Percentiles rank a stretch among this genome's conserved stretches.
Evolutionary conservation across 1,140 invertebrate species (phyloP).

Genomic region (Neodiprion pinetum): DNA sequence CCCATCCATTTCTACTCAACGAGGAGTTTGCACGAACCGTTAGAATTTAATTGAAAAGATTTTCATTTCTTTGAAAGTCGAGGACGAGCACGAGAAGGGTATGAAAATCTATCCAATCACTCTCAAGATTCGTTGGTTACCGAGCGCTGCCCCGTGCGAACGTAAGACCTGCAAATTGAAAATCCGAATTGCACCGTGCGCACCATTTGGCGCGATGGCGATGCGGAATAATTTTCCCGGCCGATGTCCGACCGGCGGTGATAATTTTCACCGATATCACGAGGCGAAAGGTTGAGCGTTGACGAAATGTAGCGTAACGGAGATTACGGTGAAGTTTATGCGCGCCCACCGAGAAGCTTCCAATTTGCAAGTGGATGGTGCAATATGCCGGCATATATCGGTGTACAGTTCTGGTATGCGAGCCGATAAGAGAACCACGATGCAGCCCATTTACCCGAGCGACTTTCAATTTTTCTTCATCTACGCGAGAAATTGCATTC

Average conservation of each 20-base stretch:
- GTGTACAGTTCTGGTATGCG: not conserved
- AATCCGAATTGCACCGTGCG: too few species aligned
- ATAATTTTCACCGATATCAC: not conserved
- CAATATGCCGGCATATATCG: not conserved
- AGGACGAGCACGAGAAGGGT: not conserved
- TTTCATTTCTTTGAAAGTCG: not conserved
- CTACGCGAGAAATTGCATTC: not conserved
- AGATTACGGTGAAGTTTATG: not conserved
- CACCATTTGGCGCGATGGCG: too few species aligned
- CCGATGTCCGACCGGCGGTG: not conserved
- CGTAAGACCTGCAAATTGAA: too few species aligned
- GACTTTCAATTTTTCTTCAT: not conserved
- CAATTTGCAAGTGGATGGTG: not conserved
- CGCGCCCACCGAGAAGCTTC: not conserved
- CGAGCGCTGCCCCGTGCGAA: too few species aligned
- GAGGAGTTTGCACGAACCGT: not conserved
- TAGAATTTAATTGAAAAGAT: constrained; percentile 6
- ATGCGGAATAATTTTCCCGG: too few species aligned
- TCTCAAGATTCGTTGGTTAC: not conserved
- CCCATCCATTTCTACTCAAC: too few species aligned
- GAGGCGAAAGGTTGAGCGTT: not conserved
- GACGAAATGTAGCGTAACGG: not conserved
- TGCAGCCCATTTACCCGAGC: constrained; percentile 3
- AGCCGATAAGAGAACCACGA: not conserved
- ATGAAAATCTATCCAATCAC: not conserved